These are phyloP conservation scores for Sebastes diaconus DNA, from an alignment of 2,797 vertebrate species.

Conservation along the genomic window DNA sequence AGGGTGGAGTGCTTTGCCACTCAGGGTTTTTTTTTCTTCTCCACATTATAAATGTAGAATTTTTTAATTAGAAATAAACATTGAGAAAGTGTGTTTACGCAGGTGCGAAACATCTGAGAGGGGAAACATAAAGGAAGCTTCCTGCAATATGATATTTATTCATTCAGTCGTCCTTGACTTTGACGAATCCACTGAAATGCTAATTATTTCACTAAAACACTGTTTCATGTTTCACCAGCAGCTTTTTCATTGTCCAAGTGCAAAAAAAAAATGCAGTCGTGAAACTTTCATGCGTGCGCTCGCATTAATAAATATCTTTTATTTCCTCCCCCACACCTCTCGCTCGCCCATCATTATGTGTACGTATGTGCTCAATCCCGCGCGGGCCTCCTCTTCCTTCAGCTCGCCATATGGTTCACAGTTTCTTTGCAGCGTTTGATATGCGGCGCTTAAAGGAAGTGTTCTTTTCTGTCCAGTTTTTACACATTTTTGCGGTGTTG, in stretches of 20 bases:
- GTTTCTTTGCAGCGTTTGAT: conserved; percentile 32
- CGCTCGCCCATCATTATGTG: conserved; percentile 30
- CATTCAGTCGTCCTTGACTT: conserved; percentile 65
- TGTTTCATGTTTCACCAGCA: conserved; percentile 53
- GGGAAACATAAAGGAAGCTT: conserved; percentile 56
- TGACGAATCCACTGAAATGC: conserved; percentile 68
- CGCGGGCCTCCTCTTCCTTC: conserved; percentile 28
- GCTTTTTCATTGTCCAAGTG: conserved; percentile 1
- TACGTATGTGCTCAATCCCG: conserved; percentile 58
- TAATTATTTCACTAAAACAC: conserved; percentile 63
- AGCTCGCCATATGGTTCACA: conserved; percentile 61
- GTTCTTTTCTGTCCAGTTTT: conserved; percentile 13
- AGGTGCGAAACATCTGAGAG: conserved; percentile 57
- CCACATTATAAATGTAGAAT: conserved; percentile 35
- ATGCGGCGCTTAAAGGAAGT: conserved; percentile 31
- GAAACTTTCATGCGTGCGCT: neutral
- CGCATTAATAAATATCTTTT: conserved; percentile 40
- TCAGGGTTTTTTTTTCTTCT: neutral
- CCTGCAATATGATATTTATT: conserved; percentile 55
- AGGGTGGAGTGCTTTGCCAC: conserved; percentile 66
- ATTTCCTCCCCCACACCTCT: neutral
- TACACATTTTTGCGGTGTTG: neutral
- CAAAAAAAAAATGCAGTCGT: neutral
- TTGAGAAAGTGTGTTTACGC: conserved; percentile 41
- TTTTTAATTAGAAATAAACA: conserved; percentile 57